phyloP scores from a whole-genome alignment of 2,888 invertebrate species.

The Cantharis lateralis region DNA sequence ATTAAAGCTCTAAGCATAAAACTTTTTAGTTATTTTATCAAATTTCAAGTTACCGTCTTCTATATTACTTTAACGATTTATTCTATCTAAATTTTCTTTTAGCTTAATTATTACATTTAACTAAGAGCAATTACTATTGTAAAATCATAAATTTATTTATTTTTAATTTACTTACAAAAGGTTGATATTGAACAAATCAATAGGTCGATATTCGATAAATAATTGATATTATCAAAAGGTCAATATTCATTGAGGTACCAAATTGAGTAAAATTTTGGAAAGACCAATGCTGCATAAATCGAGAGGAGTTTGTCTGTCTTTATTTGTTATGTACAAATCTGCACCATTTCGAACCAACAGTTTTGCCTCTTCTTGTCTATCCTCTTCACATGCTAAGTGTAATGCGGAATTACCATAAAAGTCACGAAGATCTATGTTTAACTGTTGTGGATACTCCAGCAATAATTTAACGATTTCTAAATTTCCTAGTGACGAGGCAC shows the following conservation, averaged over 20 bases:
- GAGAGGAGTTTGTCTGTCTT: constrained; percentile 68
- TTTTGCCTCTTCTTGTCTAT: constrained; percentile 68
- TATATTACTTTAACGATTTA: no score
- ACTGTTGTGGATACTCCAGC: constrained; percentile 59
- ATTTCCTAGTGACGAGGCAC: constrained; percentile 80
- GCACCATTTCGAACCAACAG: constrained; percentile 71
- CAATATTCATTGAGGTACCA: background rate
- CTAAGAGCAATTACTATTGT: no score
- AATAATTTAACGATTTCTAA: constrained; percentile 69
- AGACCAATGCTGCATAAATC: constrained; percentile 58
- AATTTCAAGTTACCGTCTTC: no score
- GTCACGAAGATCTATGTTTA: constrained; percentile 66
- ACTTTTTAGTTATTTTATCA: no score
- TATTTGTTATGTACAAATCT: constrained; percentile 63
- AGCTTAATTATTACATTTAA: no score
- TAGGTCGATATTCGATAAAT: no score
- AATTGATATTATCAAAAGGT: no score
- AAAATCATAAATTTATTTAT: no score
- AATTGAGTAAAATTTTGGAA: constrained; percentile 8
- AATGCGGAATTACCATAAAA: constrained; percentile 76
- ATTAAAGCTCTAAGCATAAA: no score
- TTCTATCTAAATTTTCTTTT: no score
- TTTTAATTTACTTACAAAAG: no score
- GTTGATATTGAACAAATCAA: no score
- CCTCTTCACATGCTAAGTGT: constrained; percentile 84